Evolutionary conservation across 1,140 invertebrate species (phyloP).

Genomic region (Drosophila orosa): DNA sequence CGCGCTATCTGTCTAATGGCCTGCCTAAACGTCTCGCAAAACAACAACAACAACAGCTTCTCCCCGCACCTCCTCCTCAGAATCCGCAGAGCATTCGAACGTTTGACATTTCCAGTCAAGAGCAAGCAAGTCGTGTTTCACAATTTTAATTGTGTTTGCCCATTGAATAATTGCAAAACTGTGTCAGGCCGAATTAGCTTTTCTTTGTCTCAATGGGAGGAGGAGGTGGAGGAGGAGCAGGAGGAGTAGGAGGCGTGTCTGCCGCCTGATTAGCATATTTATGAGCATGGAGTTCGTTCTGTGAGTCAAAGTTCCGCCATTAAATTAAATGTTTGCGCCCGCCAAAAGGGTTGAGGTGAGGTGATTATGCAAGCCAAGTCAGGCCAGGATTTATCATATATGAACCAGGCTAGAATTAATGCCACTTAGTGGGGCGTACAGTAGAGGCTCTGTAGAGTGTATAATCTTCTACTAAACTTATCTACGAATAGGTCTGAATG

Average conservation of each 20-base stretch:
- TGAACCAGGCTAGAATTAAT: constrained; percentile 6
- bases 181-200: constrained; percentile 45
- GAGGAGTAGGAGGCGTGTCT: constrained; percentile 16
- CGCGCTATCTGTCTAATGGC: constrained; percentile 59
- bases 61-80: constrained; percentile 11
- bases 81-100: constrained; percentile 12
- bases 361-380: constrained; percentile 11
- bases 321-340: constrained; percentile 22
- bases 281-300: constrained; percentile 18
- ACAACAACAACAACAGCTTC: constrained; percentile 24
- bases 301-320: constrained; percentile 35
- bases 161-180: constrained; percentile 73
- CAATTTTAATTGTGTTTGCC: constrained; percentile 71
- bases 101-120: constrained; percentile 69
- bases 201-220: constrained; percentile 32
- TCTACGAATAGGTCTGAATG: too few species aligned
- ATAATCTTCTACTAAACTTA: not conserved
- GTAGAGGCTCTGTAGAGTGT: not conserved
- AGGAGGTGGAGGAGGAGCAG: not conserved
- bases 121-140: constrained; percentile 62
- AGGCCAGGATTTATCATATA: constrained; percentile 6
- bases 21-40: constrained; percentile 42
- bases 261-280: constrained; percentile 46
- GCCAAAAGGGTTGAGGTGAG: constrained; percentile 22
- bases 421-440: constrained; percentile 5